Evolutionary conservation across 2,113 vertebrate species (phyloP).

Genomic region (Aplodontia rufa): DNA sequence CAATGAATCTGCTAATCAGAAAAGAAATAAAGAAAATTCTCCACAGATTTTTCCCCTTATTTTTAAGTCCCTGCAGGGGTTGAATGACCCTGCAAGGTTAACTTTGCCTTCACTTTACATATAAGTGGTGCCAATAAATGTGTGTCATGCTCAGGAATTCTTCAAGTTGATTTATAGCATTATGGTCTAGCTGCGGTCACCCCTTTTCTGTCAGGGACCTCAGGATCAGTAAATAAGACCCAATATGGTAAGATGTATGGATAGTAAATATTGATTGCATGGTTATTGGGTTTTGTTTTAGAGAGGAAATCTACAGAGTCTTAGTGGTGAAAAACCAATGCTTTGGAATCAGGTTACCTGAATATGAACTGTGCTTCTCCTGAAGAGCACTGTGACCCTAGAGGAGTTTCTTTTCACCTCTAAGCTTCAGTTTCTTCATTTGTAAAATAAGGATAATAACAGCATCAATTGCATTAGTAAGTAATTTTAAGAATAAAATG

Average conservation of each 20-base stretch:
- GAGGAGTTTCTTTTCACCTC: not conserved
- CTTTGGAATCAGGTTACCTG: not conserved
- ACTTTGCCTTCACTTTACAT: not conserved
- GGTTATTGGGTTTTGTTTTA: not conserved
- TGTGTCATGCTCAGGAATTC: not conserved
- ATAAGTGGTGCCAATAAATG: not conserved
- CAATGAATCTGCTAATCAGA: not conserved
- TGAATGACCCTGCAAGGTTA: not conserved
- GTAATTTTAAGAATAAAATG: not conserved
- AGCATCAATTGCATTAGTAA: not conserved
- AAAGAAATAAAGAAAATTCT: not conserved
- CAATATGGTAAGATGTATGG: not conserved
- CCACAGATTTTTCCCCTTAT: not conserved
- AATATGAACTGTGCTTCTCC: not conserved
- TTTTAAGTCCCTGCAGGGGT: not conserved
- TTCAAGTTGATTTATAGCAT: not conserved
- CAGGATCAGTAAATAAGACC: not conserved
- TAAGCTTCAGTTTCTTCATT: not conserved
- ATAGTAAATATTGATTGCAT: not conserved
- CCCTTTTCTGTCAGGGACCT: not conserved
- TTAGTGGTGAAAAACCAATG: not conserved
- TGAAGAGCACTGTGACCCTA: not conserved
- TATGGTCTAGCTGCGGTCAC: not conserved
- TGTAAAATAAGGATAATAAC: not conserved
- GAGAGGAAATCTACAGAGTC: not conserved